Percentiles rank a stretch among this genome's conserved stretches.
These are phyloP conservation scores for Zingel zingel DNA, from an alignment of 2,113 vertebrate genomes.

Conservation along the genomic window DNA sequence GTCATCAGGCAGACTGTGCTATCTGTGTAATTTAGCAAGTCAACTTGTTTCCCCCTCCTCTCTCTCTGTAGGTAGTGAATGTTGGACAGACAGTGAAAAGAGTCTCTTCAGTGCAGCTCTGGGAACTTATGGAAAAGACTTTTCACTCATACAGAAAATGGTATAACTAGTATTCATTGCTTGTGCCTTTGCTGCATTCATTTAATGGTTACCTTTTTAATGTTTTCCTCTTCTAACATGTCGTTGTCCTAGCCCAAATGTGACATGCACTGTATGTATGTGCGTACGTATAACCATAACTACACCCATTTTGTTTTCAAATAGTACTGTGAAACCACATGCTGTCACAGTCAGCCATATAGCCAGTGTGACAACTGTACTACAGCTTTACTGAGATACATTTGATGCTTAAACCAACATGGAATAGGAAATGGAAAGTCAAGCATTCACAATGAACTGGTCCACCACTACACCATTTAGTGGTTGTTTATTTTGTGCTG, in stretches of 20 bases:
- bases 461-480: background rate
- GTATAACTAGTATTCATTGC: constrained; percentile 56
- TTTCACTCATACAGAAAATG: constrained; percentile 81
- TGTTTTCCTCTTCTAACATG: background rate
- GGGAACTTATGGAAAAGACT: constrained; percentile 80
- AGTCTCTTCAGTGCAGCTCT: constrained; percentile 78
- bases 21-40: no score
- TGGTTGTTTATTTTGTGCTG: background rate
- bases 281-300: background rate
- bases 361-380: background rate
- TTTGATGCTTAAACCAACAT: background rate
- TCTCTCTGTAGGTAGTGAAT: constrained; percentile 76
- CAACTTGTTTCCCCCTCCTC: background rate
- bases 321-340: background rate
- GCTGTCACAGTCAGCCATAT: background rate
- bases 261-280: background rate
- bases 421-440: background rate
- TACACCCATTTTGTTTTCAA: background rate
- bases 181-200: background rate
- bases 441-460: background rate
- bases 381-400: background rate
- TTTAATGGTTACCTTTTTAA: background rate
- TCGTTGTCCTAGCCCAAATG: background rate
- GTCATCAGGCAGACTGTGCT: no score
- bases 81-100: constrained; percentile 82